Evolutionary conservation across 2,113 vertebrate species (phyloP).

Genomic region (Proteles cristata): DNA sequence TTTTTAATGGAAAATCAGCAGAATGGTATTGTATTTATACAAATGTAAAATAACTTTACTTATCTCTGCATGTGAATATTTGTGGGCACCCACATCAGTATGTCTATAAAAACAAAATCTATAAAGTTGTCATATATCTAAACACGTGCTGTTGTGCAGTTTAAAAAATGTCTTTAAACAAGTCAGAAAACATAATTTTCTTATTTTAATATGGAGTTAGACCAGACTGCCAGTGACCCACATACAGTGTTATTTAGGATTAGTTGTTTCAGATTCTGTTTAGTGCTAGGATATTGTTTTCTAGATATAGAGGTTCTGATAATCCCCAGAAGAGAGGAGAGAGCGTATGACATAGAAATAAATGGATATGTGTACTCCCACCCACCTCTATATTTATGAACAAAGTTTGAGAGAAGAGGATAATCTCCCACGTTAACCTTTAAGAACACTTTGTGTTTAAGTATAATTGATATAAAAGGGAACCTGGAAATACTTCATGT

Average conservation of each 20-base stretch:
- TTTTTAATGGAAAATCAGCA: not conserved
- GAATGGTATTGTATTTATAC: not conserved
- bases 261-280: not conserved
- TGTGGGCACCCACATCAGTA: accelerated
- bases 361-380: not conserved
- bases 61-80: not conserved
- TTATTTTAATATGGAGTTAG: not conserved
- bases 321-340: not conserved
- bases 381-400: not conserved
- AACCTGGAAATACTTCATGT: not conserved
- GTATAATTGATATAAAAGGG: not conserved
- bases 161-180: not conserved
- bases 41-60: not conserved
- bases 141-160: not conserved
- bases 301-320: not conserved
- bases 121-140: not conserved
- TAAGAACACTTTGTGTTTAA: not conserved
- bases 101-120: not conserved
- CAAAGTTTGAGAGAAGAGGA: accelerated
- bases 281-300: not conserved
- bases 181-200: not conserved
- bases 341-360: not conserved
- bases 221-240: not conserved
- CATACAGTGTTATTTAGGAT: not conserved
- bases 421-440: not conserved